A percentile compares a stretch with the other conserved stretches of the same genome.
phyloP scores from a whole-genome alignment of 2,797 vertebrate genomes.

The Hypotaenidia okinawae region DNA sequence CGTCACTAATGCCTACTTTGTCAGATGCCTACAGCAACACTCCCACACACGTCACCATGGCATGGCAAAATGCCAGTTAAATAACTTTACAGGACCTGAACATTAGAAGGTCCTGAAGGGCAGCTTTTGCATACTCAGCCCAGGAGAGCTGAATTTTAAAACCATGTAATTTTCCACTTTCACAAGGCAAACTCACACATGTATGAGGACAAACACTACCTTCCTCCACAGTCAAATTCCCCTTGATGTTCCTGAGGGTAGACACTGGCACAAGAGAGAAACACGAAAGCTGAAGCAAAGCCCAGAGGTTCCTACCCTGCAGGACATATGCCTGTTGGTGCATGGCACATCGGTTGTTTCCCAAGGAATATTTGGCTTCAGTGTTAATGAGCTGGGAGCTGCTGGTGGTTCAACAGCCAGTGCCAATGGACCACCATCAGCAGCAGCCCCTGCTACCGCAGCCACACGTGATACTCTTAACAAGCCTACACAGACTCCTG shows the following conservation, averaged over 20 bases:
- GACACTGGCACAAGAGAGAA: neutral
- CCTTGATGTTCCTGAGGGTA: neutral
- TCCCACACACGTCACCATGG: neutral
- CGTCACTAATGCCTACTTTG: neutral
- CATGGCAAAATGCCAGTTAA: neutral
- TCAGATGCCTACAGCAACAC: neutral
- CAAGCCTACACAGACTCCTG: neutral
- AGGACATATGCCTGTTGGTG: neutral
- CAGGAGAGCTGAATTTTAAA: neutral
- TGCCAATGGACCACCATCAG: neutral
- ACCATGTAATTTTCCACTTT: neutral
- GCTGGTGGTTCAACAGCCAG: neutral
- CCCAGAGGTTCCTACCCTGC: neutral
- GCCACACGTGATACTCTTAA: fast-evolving
- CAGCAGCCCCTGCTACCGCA: neutral
- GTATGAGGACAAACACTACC: neutral
- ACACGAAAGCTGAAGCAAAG: neutral
- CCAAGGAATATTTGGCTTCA: neutral
- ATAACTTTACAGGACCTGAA: neutral
- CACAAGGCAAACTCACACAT: neutral
- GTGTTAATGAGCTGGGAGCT: neutral
- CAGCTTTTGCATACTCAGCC: neutral
- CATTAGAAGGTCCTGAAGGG: neutral
- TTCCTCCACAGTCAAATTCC: neutral
- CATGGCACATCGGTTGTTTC: neutral